These are phyloP conservation scores for Chrysaora quinquecirrha DNA, from an alignment of 30 jellyfish, hydroid and myxozoan genomes.

Conservation along the genomic window DNA sequence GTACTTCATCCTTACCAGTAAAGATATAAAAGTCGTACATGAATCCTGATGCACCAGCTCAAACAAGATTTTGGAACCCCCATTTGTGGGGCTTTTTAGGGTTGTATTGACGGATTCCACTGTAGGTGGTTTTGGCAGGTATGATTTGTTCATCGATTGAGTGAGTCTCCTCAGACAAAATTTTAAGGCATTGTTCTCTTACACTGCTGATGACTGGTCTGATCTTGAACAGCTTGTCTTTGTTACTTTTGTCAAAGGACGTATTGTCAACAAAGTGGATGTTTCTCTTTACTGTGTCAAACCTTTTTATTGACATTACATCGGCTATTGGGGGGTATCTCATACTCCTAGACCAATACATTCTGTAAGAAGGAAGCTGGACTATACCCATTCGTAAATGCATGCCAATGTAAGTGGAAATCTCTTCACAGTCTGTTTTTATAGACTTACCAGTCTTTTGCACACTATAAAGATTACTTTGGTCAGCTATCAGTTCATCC, in stretches of 20 bases:
- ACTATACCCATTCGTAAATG: conserved; percentile 76
- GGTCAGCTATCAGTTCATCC: conserved; percentile 28
- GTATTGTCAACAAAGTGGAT: conserved; percentile 66
- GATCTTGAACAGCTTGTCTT: conserved; percentile 59
- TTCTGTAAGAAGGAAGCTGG: conserved; percentile 44
- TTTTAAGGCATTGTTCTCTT: conserved; percentile 31
- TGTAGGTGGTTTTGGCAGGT: too few relatives aligned
- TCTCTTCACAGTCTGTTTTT: conserved; percentile 46
- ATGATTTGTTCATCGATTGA: conserved; percentile 63
- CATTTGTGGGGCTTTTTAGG: too few relatives aligned
- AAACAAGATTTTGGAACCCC: conserved; percentile 20
- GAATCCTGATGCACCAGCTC: conserved; percentile 64
- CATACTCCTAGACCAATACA: conserved; percentile 52
- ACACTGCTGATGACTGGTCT: conserved; percentile 53
- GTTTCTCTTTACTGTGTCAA: conserved; percentile 47
- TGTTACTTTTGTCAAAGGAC: conserved; percentile 38
- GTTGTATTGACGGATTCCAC: too few relatives aligned
- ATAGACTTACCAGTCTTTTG: conserved; percentile 49
- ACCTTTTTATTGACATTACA: conserved; percentile 66
- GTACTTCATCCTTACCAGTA: not conserved
- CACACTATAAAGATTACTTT: conserved; percentile 68
- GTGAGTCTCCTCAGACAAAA: conserved; percentile 65
- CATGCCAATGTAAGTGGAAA: conserved; percentile 53
- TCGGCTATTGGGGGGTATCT: conserved; percentile 70
- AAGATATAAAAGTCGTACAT: conserved; percentile 43